These are phyloP conservation scores for Mormyrops attenuatus DNA, from an alignment of 2,797 vertebrate genomes.

Conservation along the genomic window DNA sequence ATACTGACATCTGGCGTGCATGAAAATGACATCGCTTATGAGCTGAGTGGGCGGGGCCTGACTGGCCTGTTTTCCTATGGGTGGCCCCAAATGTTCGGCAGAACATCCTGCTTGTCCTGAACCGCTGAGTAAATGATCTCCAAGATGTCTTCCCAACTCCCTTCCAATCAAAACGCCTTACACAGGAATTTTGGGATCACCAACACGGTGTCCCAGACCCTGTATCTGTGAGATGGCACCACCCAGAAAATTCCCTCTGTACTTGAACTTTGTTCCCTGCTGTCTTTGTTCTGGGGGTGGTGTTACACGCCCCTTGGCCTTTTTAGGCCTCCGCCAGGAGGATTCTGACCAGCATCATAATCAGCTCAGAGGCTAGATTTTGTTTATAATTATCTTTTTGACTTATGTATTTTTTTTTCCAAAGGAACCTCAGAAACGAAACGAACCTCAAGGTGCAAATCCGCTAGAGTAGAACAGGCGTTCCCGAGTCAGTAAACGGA, in stretches of 20 bases:
- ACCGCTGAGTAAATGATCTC: neutral
- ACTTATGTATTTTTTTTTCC: slow-evolving; percentile 26
- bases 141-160: slow-evolving; percentile 43
- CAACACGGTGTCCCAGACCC: neutral
- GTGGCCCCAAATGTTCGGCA: neutral
- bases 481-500: neutral
- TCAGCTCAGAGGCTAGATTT: slow-evolving; percentile 6
- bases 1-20: slow-evolving; percentile 7
- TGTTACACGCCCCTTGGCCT: slow-evolving; percentile 23
- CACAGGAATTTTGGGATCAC: neutral
- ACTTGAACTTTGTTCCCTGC: slow-evolving; percentile 49
- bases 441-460: slow-evolving; percentile 59
- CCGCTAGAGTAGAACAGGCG: slow-evolving; percentile 32
- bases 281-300: slow-evolving; percentile 34
- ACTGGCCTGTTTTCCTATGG: neutral
- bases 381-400: slow-evolving; percentile 25
- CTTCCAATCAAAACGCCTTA: slow-evolving; percentile 7
- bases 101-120: neutral
- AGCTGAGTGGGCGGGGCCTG: neutral
- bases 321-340: slow-evolving; percentile 13
- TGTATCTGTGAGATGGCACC: slow-evolving; percentile 35
- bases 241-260: slow-evolving; percentile 27
- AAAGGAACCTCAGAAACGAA: slow-evolving; percentile 59
- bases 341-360: slow-evolving; percentile 24
- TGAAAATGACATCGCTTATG: neutral